Evolutionary conservation across 2,888 invertebrate species (phyloP).

Genomic region (Hololepta plana): DNA sequence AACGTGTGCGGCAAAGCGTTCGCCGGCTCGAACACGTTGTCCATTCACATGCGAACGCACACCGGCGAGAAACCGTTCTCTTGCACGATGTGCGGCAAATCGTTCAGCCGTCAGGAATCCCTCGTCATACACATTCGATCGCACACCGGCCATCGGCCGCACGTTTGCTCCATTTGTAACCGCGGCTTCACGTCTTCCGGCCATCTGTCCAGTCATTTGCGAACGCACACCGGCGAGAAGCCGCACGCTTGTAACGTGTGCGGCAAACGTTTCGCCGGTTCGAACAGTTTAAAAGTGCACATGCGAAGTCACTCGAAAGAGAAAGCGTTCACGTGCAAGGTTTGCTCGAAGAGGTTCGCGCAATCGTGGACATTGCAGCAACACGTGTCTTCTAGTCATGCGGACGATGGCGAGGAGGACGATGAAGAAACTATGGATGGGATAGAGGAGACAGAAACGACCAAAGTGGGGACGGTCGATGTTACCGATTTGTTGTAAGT

Average conservation of each 20-base stretch:
- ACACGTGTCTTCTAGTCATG: slow-evolving; percentile 7
- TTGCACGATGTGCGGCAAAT: slow-evolving; percentile 23
- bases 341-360: slow-evolving; percentile 22
- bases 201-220: slow-evolving; percentile 26
- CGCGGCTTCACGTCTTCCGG: slow-evolving; percentile 25
- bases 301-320: slow-evolving; percentile 19
- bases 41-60: slow-evolving; percentile 25
- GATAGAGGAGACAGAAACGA: slow-evolving; percentile 10
- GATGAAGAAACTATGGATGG: slow-evolving; percentile 6
- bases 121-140: slow-evolving; percentile 25
- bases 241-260: slow-evolving; percentile 23
- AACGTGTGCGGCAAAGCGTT: slow-evolving; percentile 28
- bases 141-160: slow-evolving; percentile 26
- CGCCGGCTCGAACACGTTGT: slow-evolving; percentile 26
- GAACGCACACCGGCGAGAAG: slow-evolving; percentile 26
- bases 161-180: slow-evolving; percentile 23
- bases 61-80: slow-evolving; percentile 27
- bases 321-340: slow-evolving; percentile 21
- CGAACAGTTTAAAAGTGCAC: slow-evolving; percentile 24
- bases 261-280: slow-evolving; percentile 24
- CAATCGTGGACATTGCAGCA: slow-evolving; percentile 12
- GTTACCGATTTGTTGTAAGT: slow-evolving; percentile 25
- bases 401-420: background rate
- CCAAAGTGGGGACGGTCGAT: slow-evolving; percentile 21
- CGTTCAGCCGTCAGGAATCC: slow-evolving; percentile 26